Evolutionary conservation across 2,113 vertebrate species (phyloP), one percentile per base, ranked within the genome.

Genomic region (Abramis brama): DNA sequence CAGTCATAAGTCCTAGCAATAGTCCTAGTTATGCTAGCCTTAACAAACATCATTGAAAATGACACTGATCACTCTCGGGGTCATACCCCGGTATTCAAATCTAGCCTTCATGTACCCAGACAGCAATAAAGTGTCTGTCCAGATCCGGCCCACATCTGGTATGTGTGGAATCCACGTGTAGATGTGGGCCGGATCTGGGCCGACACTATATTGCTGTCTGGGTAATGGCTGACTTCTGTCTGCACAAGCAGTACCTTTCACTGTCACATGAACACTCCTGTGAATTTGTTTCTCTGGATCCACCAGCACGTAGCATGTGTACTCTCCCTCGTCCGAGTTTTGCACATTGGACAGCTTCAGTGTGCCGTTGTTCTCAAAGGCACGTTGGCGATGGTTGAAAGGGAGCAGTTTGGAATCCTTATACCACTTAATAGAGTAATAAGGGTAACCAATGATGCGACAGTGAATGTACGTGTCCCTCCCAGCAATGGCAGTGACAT

Each of bases 351-450:
- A 98, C 84, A 99, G 96, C 89, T 99, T 99, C 30, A 99, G 90
- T 0, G 98, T 99, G 36, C 98, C 98, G 0, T 99, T 99, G 94
- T 97, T 99, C 90, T 99, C 97, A 52, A 99, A 99, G 0, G 98
- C 98, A 86, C 98, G 96, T 95, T 99, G 98, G 21, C 98, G 96
- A 87, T 99, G 98, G 93, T 99, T 99, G 86, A 99, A 99, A 0
- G 98, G 98, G 19, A 99, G 95, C 90, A 99, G 94, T 2, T 97
- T 97, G 0, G 97, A 97, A 91, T 99, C 98, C 94, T 99, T 99
- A 93, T 98, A 99, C 98, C 98, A 99, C 90, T 99, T 99, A 92
- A 99, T 99, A 91, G 98, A 99, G 93, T 99, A 99, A 86, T 99
- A 99, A 0, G 98, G 98, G 79, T 99, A 99, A 86, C 98, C 98